These are phyloP conservation scores for Isoperla grammatica DNA, from an alignment of 2,888 invertebrate species.

Conservation along the genomic window DNA sequence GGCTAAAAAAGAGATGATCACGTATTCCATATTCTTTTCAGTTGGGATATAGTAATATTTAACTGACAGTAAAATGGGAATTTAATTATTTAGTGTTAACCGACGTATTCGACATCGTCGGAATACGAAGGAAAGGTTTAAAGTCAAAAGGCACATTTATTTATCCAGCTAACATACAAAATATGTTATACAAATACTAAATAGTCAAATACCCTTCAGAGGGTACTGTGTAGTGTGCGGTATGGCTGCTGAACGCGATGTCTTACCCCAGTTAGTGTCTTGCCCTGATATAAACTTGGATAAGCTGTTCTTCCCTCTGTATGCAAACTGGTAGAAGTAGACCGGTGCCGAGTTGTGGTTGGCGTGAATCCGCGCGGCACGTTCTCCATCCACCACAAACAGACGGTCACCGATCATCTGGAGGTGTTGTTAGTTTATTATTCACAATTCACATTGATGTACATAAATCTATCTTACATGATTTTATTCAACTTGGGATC, in stretches of 20 bases:
- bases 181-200: too few species aligned
- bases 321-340: conserved; percentile 60
- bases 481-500: too few species aligned
- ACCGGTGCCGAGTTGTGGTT: conserved; percentile 52
- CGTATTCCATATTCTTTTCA: too few species aligned
- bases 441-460: not conserved
- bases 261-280: conserved; percentile 51
- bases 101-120: too few species aligned
- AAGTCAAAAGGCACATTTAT: too few species aligned
- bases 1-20: too few species aligned
- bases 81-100: too few species aligned
- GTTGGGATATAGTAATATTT: too few species aligned
- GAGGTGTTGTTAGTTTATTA: not conserved
- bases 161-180: too few species aligned
- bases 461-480: not conserved
- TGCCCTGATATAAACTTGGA: conserved; percentile 51
- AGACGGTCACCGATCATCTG: conserved; percentile 61
- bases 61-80: too few species aligned
- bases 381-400: conserved; percentile 55
- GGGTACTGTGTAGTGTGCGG: not conserved
- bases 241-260: not conserved
- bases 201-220: too few species aligned
- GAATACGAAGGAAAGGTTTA: too few species aligned
- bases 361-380: conserved; percentile 56
- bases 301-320: conserved; percentile 53